Percentiles rank a stretch among this genome's conserved stretches.
Conservation (phyloP, 2,113 vertebrate species). For the Phainopepla nitens region DNA sequence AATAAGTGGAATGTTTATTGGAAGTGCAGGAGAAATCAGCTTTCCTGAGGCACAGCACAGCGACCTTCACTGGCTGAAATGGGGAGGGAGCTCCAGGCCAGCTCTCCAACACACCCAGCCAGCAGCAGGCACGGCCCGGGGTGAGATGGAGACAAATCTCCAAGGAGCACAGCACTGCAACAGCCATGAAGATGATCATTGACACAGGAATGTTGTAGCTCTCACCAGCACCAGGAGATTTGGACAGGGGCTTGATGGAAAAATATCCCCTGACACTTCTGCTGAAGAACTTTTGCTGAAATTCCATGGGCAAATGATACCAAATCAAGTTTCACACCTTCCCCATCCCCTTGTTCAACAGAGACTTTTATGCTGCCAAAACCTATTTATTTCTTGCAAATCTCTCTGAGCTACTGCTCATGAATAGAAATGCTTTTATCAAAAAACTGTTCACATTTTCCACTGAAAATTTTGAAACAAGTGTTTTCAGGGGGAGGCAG, state of each 20-base stretch:
- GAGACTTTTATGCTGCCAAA: slow-evolving; percentile 46
- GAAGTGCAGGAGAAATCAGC: not conserved
- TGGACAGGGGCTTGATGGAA: not conserved
- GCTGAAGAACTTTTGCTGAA: not conserved
- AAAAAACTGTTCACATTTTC: slow-evolving; percentile 8
- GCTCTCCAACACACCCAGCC: not conserved
- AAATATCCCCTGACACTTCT: not conserved
- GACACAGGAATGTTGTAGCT: not conserved
- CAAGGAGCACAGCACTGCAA: not conserved
- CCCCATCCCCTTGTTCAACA: slow-evolving; percentile 32
- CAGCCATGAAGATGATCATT: not conserved
- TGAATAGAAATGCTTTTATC: slow-evolving; percentile 56
- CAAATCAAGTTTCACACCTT: slow-evolving; percentile 33
- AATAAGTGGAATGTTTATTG: not conserved
- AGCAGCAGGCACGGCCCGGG: not conserved
- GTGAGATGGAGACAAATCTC: not conserved
- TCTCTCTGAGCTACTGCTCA: slow-evolving; percentile 34
- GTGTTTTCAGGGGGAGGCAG: slow-evolving; percentile 35
- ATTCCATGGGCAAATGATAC: not conserved
- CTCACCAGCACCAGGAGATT: not conserved
- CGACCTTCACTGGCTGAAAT: not conserved
- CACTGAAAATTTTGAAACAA: slow-evolving; percentile 38
- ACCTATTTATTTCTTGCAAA: slow-evolving; percentile 46
- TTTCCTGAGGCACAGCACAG: not conserved
- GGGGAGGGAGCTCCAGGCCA: not conserved